Base-by-base conservation (phyloP, 2,113 vertebrate genomes). In the Gobiocypris rarus region DNA sequence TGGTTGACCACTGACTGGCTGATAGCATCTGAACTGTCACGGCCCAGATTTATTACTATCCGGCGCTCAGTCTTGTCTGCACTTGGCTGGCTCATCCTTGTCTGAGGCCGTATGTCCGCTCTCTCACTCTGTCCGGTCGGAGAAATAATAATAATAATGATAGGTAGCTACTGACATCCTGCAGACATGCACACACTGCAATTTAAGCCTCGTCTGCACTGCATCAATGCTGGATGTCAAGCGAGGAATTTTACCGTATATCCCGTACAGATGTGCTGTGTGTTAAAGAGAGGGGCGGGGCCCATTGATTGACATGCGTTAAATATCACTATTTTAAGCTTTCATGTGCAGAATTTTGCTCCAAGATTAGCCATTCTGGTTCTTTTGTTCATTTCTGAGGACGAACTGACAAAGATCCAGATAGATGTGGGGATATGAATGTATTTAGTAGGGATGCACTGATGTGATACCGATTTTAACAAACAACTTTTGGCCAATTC, bases 1-100 rank as follows among this genome's bases (percentile, higher is more conserved):
- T 52, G 58, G 45, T 63, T 87, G 83, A 87, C 86, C 86, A 87
- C 43, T 52, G 78, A 45, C 73, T 70, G 31, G 9, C 70, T 82
- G 86, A 84, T 87, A 84, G 61, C 77, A 87, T 84, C 86, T 87
- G 76, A 82, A 84, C 82, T 63, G 81, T 81, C 52, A 70, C 41
- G 15, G 65, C 19, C 28, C 28, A 58, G 63, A 87, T 85, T 83
- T 85, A 87, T 78, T n/a, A 58, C 45, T 43, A 59, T 82, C 70
- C 28, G 61, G 28, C 56, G 73, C 19, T 13, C 19, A 28, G 41
- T 65, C 58, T 65, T 80, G 59, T 65, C 59, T 80, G 59, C 43
- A 74, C 63, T 75, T 58, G 59, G 70, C 45, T 67, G 52, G 26
- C 65, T 84, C 63, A 31, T 84, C 70, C 31, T 17, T 70, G 50